Evolutionary conservation across 2,113 vertebrate genomes (phyloP).

Genomic region (Malurus elegans): DNA sequence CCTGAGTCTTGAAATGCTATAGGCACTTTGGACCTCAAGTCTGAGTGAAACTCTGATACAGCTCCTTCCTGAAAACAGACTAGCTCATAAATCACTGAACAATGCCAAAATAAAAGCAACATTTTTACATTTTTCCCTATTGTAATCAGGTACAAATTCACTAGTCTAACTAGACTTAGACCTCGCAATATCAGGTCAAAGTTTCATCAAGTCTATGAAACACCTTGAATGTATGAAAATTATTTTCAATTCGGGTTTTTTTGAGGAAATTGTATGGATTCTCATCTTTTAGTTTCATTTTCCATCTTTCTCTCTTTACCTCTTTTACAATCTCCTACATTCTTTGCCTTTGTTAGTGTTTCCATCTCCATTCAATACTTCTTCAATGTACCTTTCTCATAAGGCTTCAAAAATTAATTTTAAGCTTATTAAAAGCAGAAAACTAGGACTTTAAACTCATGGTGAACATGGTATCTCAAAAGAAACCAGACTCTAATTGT

Average conservation of each 20-base stretch:
- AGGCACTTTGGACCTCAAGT: not conserved
- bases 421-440: not conserved
- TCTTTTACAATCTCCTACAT: not conserved
- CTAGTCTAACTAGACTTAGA: not conserved
- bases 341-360: not conserved
- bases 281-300: not conserved
- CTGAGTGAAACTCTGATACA: not conserved
- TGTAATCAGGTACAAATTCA: not conserved
- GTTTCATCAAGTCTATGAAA: not conserved
- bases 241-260: not conserved
- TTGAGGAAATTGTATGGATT: not conserved
- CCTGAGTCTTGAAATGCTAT: not conserved
- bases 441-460: not conserved
- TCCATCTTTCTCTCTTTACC: not conserved
- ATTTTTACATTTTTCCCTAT: not conserved
- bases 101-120: not conserved
- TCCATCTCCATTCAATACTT: not conserved
- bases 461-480: not conserved
- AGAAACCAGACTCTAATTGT: not conserved
- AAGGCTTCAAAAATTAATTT: not conserved
- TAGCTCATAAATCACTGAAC: not conserved
- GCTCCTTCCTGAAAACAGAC: not conserved
- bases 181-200: not conserved
- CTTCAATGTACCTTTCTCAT: not conserved
- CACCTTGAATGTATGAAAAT: not conserved